Conservation (phyloP, 2,113 vertebrate genomes). For the Myodes glareolus region DNA sequence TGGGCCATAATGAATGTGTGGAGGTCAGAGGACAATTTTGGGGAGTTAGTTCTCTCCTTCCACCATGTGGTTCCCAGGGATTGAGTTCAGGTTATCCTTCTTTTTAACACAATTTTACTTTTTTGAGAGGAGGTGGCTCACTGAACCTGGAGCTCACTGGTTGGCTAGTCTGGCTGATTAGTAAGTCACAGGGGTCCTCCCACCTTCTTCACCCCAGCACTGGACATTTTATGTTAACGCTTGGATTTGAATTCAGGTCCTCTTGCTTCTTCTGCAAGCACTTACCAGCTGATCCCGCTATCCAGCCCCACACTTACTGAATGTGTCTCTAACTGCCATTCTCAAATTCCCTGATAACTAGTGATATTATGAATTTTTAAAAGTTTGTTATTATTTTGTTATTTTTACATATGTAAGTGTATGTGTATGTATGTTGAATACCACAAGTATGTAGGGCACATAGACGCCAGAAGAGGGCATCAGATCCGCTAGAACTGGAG, state of each 20-base stretch:
- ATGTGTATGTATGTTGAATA: background rate
- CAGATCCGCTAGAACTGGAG: background rate
- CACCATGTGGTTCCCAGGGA: background rate
- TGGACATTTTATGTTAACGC: background rate
- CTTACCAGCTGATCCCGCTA: background rate
- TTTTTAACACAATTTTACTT: background rate
- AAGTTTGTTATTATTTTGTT: background rate
- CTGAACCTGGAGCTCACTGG: background rate
- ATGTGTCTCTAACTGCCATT: background rate
- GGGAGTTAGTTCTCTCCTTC: background rate
- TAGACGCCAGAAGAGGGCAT: background rate
- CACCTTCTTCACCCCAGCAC: background rate
- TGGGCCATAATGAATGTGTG: background rate
- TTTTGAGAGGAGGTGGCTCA: background rate
- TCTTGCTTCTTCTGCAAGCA: background rate
- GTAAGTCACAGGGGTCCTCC: background rate
- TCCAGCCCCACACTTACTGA: background rate
- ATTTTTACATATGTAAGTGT: constrained; percentile 21
- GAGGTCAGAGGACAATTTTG: too few relatives aligned
- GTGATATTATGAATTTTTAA: background rate
- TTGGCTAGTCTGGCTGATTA: background rate
- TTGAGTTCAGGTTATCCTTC: background rate
- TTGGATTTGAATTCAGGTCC: background rate
- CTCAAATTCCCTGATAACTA: background rate
- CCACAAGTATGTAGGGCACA: background rate